Conservation (phyloP, 2,797 vertebrate species). For the Schizothorax lantsangensis region DNA sequence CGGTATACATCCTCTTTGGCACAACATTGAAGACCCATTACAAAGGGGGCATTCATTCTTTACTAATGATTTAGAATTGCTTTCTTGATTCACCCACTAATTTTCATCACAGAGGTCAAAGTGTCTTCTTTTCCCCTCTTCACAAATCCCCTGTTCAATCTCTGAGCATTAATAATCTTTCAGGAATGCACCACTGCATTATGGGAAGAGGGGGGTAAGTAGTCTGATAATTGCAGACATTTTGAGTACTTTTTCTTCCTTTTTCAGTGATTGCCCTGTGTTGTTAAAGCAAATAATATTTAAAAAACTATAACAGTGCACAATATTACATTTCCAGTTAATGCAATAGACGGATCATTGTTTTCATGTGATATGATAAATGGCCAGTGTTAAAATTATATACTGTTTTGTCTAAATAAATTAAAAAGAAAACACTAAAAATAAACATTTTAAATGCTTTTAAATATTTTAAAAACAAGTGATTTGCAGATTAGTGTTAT, state of each 20-base stretch:
- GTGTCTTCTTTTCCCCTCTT: constrained; percentile 37
- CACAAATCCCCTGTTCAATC: background rate
- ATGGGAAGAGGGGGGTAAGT: background rate
- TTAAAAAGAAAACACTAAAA: background rate
- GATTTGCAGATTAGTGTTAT: no score
- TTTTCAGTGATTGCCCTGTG: background rate
- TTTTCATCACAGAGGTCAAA: constrained; percentile 58
- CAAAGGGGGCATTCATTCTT: constrained; percentile 50
- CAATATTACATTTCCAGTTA: background rate
- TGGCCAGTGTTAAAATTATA: background rate
- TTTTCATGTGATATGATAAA: background rate
- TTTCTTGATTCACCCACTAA: constrained; percentile 53
- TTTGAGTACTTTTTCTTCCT: background rate
- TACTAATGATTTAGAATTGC: constrained; percentile 56
- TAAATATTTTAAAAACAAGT: no score
- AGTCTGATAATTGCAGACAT: background rate
- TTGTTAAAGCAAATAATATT: background rate
- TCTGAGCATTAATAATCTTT: constrained; percentile 16
- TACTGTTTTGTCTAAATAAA: background rate
- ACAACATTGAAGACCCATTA: constrained; percentile 32
- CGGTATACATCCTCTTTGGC: constrained; percentile 28
- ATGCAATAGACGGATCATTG: no score
- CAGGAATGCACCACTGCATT: constrained; percentile 18
- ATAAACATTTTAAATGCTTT: background rate
- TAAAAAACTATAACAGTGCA: background rate